These are phyloP conservation scores for honey bee (Apis mellifera) DNA, from an alignment of 1,140 invertebrate species.

Conservation along the genomic window Amel_HAv3.1 CM009931.2:2128501-2129000, in stretches of 20 bases:
- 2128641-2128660: constrained; percentile 83
- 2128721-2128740: constrained; percentile 73
- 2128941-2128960: constrained; percentile 64
- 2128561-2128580: neutral
- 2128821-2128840: constrained; percentile 90
- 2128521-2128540: too few relatives aligned
- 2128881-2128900: constrained; percentile 83
- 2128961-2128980: neutral
- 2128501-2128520: too few relatives aligned
- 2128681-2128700: neutral
- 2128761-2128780: constrained; percentile 90
- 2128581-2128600: constrained; percentile 86
- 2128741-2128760: constrained; percentile 78
- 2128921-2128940: constrained; percentile 81
- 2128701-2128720: constrained; percentile 62
- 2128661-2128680: constrained; percentile 36
- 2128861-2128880: constrained; percentile 86
- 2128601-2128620: constrained; percentile 85
- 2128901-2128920: constrained; percentile 81
- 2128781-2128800: constrained; percentile 92
- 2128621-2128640: constrained; percentile 84
- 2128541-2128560: neutral
- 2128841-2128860: constrained; percentile 86
- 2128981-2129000: neutral
- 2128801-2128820: constrained; percentile 92